Percentiles rank a stretch among this genome's conserved stretches.
These are phyloP conservation scores for Enteromius argenteus DNA, from an alignment of 2,797 vertebrate genomes.

Conservation along the genomic window DNA sequence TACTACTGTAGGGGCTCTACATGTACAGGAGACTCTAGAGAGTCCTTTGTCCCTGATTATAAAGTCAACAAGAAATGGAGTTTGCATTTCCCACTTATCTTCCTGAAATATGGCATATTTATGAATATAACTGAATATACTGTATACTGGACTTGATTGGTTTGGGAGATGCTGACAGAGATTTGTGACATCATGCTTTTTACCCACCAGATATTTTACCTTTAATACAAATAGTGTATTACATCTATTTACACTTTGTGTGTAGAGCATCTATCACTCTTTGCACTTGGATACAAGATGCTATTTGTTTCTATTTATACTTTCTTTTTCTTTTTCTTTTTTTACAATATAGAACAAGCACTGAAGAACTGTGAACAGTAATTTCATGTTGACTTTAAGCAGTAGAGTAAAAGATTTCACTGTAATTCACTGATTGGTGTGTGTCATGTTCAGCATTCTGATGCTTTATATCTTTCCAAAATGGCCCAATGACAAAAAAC, in stretches of 20 bases:
- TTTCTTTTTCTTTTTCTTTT: neutral
- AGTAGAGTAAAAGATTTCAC: neutral
- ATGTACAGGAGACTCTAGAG: neutral
- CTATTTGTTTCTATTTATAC: neutral
- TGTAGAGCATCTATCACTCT: neutral
- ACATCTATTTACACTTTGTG: neutral
- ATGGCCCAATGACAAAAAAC: neutral
- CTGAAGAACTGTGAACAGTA: neutral
- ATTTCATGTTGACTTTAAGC: slow-evolving; percentile 21
- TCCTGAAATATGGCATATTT: neutral
- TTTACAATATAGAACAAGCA: neutral
- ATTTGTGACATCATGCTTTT: neutral
- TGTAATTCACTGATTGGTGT: neutral
- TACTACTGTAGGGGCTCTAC: neutral
- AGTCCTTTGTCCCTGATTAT: neutral
- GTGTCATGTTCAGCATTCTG: neutral
- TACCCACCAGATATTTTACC: neutral
- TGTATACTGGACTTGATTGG: neutral
- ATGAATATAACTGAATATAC: neutral
- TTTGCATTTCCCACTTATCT: neutral
- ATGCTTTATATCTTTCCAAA: neutral
- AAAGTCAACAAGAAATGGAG: slow-evolving; percentile 9
- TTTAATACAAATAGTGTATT: neutral
- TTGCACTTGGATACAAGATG: neutral
- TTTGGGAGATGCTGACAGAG: neutral